Evolutionary conservation across 2,797 vertebrate genomes (phyloP), one percentile per base, ranked within the genome.

Genomic region (Heliangelus exortis): DNA sequence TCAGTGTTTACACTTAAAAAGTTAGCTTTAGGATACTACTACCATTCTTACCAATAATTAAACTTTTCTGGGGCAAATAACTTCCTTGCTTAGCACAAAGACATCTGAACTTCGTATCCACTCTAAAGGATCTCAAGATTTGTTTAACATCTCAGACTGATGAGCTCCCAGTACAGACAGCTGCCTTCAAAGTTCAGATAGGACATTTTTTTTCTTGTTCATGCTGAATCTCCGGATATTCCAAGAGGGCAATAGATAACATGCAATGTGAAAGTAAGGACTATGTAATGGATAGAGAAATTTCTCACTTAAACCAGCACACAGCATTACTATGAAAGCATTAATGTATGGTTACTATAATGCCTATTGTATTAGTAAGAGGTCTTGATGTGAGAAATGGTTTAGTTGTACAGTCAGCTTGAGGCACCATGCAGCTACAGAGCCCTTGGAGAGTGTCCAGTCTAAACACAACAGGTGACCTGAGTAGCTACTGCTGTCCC

Each of bases 11-110:
- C 48, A 39, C 66, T 86, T 91, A 54, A 88, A 55, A 54, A 43
- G 43, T 77, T 92, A 54, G 51, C 75, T 94, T 48, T 88, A 87
- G 81, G 61, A 96, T 97, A 97, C 94, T 94, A 48, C 94, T 98
- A 97, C 97, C 97, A 45, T 92, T 84, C 79, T 90, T 69, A 95
- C 17, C 48, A 87, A 90, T 69, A 93, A 89, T 47, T 75, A 53
- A 36, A 43, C 29, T 83, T 84, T 53, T 75, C 73, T 92, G 55
- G 26, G 92, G 65, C 48, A 77, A 88, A 29, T 58, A 62, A 61
- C 55, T 89, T 84, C 75, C 78, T 59, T 58, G 55, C 28, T 89
- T 41, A 78, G 50, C 65, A 58, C 43, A 87, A 66, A 62, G 61
- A 10, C 28, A 22, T 43, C 41, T 73, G 67, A 92, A 55, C 33